Evolutionary conservation across 2,888 invertebrate species (phyloP).

Genomic region (Parasteatoda lunata): DNA sequence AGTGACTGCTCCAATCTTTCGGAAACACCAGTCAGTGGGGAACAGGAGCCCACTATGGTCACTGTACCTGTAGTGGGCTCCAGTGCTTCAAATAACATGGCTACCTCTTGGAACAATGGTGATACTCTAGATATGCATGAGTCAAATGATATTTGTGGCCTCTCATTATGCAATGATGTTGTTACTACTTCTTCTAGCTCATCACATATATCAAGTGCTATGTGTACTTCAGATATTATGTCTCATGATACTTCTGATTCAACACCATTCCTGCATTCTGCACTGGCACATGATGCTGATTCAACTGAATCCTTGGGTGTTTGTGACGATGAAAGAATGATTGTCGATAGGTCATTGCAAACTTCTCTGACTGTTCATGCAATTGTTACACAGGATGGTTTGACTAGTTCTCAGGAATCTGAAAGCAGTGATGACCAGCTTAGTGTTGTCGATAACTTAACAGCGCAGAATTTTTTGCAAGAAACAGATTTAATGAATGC

Average conservation of each 20-base stretch:
- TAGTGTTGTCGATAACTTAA: slow-evolving; percentile 54
- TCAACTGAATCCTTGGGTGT: slow-evolving; percentile 46
- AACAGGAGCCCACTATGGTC: slow-evolving; percentile 68
- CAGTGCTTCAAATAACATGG: slow-evolving; percentile 61
- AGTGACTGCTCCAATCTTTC: slow-evolving; percentile 53
- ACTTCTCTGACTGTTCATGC: slow-evolving; percentile 50
- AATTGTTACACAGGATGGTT: slow-evolving; percentile 43
- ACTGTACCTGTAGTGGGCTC: slow-evolving; percentile 65
- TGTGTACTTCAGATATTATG: slow-evolving; percentile 18
- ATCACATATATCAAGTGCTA: slow-evolving; percentile 34
- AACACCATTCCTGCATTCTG: slow-evolving; percentile 42
- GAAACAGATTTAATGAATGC: slow-evolving; percentile 62
- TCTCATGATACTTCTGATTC: slow-evolving; percentile 31
- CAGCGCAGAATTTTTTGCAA: slow-evolving; percentile 61
- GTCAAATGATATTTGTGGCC: slow-evolving; percentile 17
- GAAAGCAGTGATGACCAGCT: slow-evolving; percentile 58
- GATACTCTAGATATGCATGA: slow-evolving; percentile 30
- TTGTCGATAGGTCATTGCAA: slow-evolving; percentile 45
- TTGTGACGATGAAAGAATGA: slow-evolving; percentile 52
- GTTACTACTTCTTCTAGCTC: slow-evolving; percentile 23
- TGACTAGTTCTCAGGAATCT: slow-evolving; percentile 23
- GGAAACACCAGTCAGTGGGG: slow-evolving; percentile 61
- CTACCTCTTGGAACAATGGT: slow-evolving; percentile 57
- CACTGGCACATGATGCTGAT: slow-evolving; percentile 44
- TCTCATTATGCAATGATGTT: slow-evolving; percentile 22